These are phyloP conservation scores for Cyprinella venusta DNA, from an alignment of 2,797 vertebrate species.

Conservation along the genomic window DNA sequence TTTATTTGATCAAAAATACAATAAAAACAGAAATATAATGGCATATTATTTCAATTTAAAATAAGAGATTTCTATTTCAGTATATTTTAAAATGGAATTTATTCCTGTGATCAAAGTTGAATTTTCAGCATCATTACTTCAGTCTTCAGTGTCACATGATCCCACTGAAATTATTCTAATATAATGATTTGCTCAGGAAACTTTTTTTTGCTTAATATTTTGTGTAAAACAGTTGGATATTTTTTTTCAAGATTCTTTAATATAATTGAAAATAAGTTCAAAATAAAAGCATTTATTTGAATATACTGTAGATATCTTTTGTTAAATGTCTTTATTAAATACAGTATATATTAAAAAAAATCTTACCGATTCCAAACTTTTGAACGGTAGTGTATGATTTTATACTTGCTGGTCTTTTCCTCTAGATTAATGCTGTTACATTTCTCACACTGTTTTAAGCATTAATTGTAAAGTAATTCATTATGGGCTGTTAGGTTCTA, in stretches of 20 bases:
- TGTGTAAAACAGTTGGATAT: too few relatives aligned
- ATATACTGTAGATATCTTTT: background rate
- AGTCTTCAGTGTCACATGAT: too few relatives aligned
- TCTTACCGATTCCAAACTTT: background rate
- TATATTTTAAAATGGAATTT: too few relatives aligned
- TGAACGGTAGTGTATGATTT: background rate
- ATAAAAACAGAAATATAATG: background rate
- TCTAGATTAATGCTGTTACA: background rate
- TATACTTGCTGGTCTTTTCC: background rate
- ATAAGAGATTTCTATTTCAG: too few relatives aligned
- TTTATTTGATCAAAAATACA: background rate
- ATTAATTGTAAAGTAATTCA: background rate
- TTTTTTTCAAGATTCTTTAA: too few relatives aligned
- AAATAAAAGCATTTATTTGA: background rate
- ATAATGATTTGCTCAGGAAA: background rate
- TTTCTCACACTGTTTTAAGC: constrained; percentile 20
- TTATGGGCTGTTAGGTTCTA: constrained; percentile 3
- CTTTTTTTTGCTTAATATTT: too few relatives aligned
- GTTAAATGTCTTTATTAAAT: background rate
- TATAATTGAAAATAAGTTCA: too few relatives aligned
- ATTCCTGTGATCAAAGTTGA: too few relatives aligned
- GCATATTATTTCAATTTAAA: too few relatives aligned
- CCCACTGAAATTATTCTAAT: too few relatives aligned
- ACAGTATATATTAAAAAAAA: too few relatives aligned
- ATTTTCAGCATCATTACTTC: too few relatives aligned